Conservation (phyloP, 2,888 invertebrate genomes). For the Chalcosyrphus nemorum region DNA sequence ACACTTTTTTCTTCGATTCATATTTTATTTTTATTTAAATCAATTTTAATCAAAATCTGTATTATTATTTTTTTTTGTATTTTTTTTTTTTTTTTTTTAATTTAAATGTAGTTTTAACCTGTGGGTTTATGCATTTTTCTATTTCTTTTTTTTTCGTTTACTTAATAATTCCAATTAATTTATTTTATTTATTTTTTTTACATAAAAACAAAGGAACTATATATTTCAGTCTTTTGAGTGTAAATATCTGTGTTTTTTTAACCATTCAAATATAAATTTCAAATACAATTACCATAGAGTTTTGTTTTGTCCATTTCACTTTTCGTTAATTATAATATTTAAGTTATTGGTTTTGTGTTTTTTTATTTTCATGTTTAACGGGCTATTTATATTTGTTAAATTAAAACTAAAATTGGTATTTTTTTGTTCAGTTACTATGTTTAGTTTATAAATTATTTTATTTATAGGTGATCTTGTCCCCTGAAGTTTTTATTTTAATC, state of each 20-base stretch:
- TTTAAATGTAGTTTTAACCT: slow-evolving; percentile 65
- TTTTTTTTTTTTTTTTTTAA: slow-evolving; percentile 70
- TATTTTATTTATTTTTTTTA: slow-evolving; percentile 79
- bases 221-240: slow-evolving; percentile 82
- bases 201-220: slow-evolving; percentile 83
- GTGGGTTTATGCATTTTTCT: slow-evolving; percentile 75
- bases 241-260: slow-evolving; percentile 77
- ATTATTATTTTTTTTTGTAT: slow-evolving; percentile 75
- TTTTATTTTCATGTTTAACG: slow-evolving; percentile 31
- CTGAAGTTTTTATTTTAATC: neutral
- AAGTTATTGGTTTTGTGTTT: slow-evolving; percentile 41
- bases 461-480: neutral
- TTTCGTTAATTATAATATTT: slow-evolving; percentile 48
- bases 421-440: slow-evolving; percentile 51
- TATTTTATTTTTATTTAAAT: slow-evolving; percentile 60
- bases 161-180: slow-evolving; percentile 79
- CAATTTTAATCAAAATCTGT: slow-evolving; percentile 63
- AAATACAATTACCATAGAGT: slow-evolving; percentile 75
- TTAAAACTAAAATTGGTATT: slow-evolving; percentile 44
- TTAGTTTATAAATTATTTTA: neutral
- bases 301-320: slow-evolving; percentile 52
- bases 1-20: slow-evolving; percentile 47
- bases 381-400: slow-evolving; percentile 40
- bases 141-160: slow-evolving; percentile 71
- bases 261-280: slow-evolving; percentile 75